Percentiles rank a stretch among this genome's conserved stretches.
Conservation (phyloP, 92 coral and sea anemone genomes). For the Epizoanthus rinbou region DNA sequence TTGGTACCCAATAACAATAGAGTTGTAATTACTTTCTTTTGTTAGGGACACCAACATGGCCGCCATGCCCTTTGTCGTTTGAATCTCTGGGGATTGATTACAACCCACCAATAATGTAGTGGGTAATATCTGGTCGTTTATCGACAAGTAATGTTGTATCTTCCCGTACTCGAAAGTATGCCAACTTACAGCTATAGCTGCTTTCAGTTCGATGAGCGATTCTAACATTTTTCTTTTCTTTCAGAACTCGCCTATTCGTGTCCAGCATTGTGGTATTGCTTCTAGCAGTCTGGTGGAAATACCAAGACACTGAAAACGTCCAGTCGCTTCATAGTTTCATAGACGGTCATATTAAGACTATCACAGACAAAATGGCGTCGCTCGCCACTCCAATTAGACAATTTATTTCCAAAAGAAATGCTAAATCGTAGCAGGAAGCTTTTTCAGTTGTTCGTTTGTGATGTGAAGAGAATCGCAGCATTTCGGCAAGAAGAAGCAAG, state of each 20-base stretch:
- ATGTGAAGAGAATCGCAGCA: neutral
- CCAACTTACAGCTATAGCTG: no score
- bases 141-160: no score
- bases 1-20: no score
- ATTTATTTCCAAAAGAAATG: constrained; percentile 8
- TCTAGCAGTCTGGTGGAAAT: constrained; percentile 36
- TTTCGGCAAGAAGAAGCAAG: neutral
- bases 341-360: constrained; percentile 5
- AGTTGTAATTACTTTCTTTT: no score
- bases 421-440: constrained; percentile 14
- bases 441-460: neutral
- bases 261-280: constrained; percentile 18
- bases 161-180: no score
- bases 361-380: constrained; percentile 19
- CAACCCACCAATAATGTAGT: no score
- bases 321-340: constrained; percentile 25
- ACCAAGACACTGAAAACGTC: constrained; percentile 30
- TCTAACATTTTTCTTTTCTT: neutral
- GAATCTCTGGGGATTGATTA: no score
- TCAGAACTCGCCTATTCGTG: constrained; percentile 31
- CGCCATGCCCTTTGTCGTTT: no score
- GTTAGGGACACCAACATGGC: no score
- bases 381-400: constrained; percentile 15
- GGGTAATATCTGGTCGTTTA: no score
- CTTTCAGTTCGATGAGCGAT: no score